Percentiles rank a stretch among this genome's conserved stretches.
Evolutionary conservation across 2,113 vertebrate species (phyloP).

Genomic region (Vanacampus margaritifer): DNA sequence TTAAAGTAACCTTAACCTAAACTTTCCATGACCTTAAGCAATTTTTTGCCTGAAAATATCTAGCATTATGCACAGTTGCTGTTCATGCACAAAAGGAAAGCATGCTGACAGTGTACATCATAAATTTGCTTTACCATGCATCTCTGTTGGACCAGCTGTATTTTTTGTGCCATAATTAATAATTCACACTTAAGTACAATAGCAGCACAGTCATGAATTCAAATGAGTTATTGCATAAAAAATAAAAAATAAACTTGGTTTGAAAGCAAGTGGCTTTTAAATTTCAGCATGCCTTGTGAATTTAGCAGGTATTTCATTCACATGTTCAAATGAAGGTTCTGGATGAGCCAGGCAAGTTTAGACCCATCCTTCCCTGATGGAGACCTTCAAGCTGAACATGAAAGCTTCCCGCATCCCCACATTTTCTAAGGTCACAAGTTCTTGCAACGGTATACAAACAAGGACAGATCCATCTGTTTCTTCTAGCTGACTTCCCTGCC

Average conservation of each 20-base stretch:
- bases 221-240: slow-evolving; percentile 25
- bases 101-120: not conserved
- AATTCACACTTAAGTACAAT: slow-evolving; percentile 8
- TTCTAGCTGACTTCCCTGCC: slow-evolving; percentile 48
- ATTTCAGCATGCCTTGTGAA: slow-evolving; percentile 1
- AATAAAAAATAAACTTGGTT: slow-evolving; percentile 14
- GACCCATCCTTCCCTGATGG: slow-evolving; percentile 63
- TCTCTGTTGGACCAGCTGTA: slow-evolving; percentile 24
- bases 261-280: slow-evolving; percentile 24
- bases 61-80: not conserved
- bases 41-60: not conserved
- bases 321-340: slow-evolving; percentile 16
- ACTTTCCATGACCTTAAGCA: not conserved
- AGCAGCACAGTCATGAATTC: slow-evolving; percentile 23
- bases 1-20: slow-evolving; percentile 1
- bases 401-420: slow-evolving; percentile 67
- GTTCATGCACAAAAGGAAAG: not conserved
- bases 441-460: slow-evolving; percentile 27
- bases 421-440: slow-evolving; percentile 54
- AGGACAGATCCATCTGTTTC: slow-evolving; percentile 69
- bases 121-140: slow-evolving; percentile 10
- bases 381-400: slow-evolving; percentile 67
- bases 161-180: slow-evolving; percentile 6
- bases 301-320: slow-evolving; percentile 29
- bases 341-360: slow-evolving; percentile 50